Evolutionary conservation across 2,888 invertebrate genomes (phyloP).

Genomic region (Dolomedes plantarius): DNA sequence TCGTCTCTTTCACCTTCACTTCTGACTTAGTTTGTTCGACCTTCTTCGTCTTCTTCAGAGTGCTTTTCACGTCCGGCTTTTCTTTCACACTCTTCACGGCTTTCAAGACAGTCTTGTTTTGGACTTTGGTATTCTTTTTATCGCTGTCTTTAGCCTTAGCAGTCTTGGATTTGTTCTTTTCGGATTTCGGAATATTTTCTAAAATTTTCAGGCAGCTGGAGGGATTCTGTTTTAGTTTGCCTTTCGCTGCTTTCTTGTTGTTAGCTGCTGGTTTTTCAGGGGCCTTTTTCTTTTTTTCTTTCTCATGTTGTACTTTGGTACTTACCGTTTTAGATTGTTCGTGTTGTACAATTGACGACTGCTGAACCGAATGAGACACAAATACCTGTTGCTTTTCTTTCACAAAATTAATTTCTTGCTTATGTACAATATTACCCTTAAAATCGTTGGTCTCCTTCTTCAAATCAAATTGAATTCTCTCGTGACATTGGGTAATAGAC

Average conservation of each 20-base stretch:
- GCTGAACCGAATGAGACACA: slow-evolving; percentile 54
- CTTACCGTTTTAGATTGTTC: slow-evolving; percentile 27
- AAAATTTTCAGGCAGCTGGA: not conserved
- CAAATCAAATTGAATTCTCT: slow-evolving; percentile 48
- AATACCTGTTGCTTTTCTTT: slow-evolving; percentile 62
- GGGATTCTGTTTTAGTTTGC: slow-evolving; percentile 19
- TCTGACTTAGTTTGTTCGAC: slow-evolving; percentile 65
- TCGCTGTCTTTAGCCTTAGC: slow-evolving; percentile 25
- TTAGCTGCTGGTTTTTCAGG: not conserved
- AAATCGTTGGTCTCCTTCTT: slow-evolving; percentile 62
- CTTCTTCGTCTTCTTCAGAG: slow-evolving; percentile 25
- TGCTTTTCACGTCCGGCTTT: slow-evolving; percentile 12
- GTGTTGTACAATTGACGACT: slow-evolving; percentile 30
- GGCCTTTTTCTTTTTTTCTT: slow-evolving; percentile 29
- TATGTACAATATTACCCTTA: slow-evolving; percentile 49
- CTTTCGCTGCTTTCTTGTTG: slow-evolving; percentile 7
- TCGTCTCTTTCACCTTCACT: slow-evolving; percentile 66
- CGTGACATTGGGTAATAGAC: slow-evolving; percentile 39
- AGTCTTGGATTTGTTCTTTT: slow-evolving; percentile 39
- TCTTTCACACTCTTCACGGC: slow-evolving; percentile 31
- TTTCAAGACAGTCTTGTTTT: slow-evolving; percentile 15
- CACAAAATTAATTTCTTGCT: slow-evolving; percentile 51
- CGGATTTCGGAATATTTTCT: slow-evolving; percentile 7
- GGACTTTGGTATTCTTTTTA: slow-evolving; percentile 30
- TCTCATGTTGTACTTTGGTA: slow-evolving; percentile 15